Conservation (phyloP, 1,140 invertebrate species). For the Leptopilina clavipes region DNA sequence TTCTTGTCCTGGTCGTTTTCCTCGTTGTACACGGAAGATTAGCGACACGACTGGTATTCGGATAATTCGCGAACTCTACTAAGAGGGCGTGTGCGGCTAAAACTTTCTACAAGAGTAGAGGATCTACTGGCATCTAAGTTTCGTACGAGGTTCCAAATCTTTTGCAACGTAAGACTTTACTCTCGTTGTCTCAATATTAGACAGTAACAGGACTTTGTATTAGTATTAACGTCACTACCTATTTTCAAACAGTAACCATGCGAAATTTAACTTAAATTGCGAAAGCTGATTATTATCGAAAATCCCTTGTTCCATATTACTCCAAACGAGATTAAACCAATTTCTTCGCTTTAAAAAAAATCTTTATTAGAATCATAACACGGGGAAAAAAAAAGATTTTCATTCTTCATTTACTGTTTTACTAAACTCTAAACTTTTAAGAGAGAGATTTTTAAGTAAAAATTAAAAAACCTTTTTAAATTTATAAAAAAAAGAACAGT, state of each 20-base stretch:
- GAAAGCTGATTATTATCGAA: slow-evolving; percentile 5
- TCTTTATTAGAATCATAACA: too few relatives aligned
- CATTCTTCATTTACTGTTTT: too few relatives aligned
- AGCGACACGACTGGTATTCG: slow-evolving; percentile 54
- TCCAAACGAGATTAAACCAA: background rate
- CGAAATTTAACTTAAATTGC: slow-evolving; percentile 2
- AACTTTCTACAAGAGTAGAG: slow-evolving; percentile 35
- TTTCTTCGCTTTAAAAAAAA: too few relatives aligned
- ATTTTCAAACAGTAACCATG: background rate
- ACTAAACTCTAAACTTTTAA: too few relatives aligned
- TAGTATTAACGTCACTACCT: slow-evolving; percentile 4
- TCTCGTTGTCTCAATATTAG: background rate
- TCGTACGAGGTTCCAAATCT: slow-evolving; percentile 30
- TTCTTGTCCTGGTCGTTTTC: slow-evolving; percentile 45
- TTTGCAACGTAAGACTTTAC: background rate
- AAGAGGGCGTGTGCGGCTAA: slow-evolving; percentile 34
- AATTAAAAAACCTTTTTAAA: too few relatives aligned
- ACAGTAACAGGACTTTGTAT: slow-evolving; percentile 15
- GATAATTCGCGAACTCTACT: slow-evolving; percentile 52
- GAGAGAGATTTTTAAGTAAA: too few relatives aligned
- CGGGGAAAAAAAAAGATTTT: too few relatives aligned
- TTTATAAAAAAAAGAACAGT: too few relatives aligned
- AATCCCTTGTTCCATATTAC: background rate
- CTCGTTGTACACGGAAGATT: slow-evolving; percentile 53
- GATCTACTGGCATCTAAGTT: slow-evolving; percentile 33